Evolutionary conservation across 2,888 invertebrate genomes (phyloP), one percentile per base, ranked within the genome.

Genomic region (Drepanosiphum platanoidis): DNA sequence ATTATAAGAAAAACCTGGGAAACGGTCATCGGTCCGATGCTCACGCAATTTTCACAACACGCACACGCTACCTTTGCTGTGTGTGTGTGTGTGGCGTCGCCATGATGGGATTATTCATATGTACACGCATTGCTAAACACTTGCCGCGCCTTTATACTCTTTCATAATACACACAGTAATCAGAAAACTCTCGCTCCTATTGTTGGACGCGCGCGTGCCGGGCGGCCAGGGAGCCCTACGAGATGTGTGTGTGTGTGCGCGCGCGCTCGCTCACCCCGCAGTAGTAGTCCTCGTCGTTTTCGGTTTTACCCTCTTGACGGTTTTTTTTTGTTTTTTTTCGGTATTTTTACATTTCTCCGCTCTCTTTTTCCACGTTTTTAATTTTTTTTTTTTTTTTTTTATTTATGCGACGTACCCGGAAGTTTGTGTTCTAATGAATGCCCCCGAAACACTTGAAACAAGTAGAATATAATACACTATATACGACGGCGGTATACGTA

Each of bases 71-170:
- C 61, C 11, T 11, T n/a, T n/a, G n/a, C n/a, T n/a, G n/a, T 11
- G 42, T 11, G 46, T 11, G 46, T 11, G 13, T 13, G 46, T 11
- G 64, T 64, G 58, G 11, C 77, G 77, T 78, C 79, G 46, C 32
- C 79, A 39, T 27, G 77, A 39, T 27, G 77, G 22, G 68, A 46
- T 79, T 83, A 83, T 83, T 74, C 74, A 64, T n/a, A n/a, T 64
- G 46, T 46, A 82, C 82, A 82, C 82, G 74, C 82, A 83, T 83
- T 74, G 82, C 82, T 83, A 83, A 83, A 83, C 74, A 64, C 64
- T 74, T 64, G 22, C 58, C 71, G 27, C 61, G 18, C 15, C 18
- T 11, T 36, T 80, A 46, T 18, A 66, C 64, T 66, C 42, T 78
- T 78, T 66, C 64, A 52, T 30, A 78, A 79, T 66, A 30, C 5